Conservation (phyloP, 30 jellyfish, hydroid and myxozoan species). For the Calvadosia cruxmelitensis region DNA sequence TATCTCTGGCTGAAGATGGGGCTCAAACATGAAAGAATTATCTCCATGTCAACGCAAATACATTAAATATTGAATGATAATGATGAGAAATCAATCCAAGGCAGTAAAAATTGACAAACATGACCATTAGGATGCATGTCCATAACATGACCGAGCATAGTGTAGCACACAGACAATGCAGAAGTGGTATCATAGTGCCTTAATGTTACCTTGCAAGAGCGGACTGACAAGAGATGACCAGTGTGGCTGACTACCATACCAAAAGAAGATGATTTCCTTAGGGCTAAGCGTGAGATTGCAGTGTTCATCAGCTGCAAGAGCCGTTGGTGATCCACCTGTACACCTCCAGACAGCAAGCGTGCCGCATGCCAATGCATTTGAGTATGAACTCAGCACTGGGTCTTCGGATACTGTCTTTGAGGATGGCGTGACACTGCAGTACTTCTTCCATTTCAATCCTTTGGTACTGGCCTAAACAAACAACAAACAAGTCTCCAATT, state of each 20-base stretch:
- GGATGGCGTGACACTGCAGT: conserved; percentile 21
- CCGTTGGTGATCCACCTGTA: conserved; percentile 1
- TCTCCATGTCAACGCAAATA: too few species aligned
- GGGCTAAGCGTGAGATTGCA: conserved; percentile 30
- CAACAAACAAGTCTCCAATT: too few species aligned
- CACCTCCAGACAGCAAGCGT: conserved; percentile 75
- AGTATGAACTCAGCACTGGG: conserved; percentile 65
- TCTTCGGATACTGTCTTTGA: conserved; percentile 47
- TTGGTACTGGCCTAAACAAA: conserved; percentile 59
- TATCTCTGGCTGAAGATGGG: too few species aligned
- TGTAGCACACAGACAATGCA: too few species aligned
- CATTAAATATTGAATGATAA: too few species aligned
- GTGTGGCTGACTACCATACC: conserved; percentile 98
- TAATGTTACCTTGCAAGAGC: conserved; percentile 52
- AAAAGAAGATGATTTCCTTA: conserved; percentile 58
- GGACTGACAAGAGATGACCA: conserved; percentile 32
- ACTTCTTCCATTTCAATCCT: conserved; percentile 90
- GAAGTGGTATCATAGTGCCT: too few species aligned
- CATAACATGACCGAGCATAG: background rate
- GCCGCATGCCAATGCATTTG: conserved; percentile 66
- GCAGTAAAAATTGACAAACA: too few species aligned
- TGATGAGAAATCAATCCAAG: too few species aligned
- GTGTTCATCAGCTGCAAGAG: conserved; percentile 21
- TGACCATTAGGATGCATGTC: background rate
- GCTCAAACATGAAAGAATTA: too few species aligned